Evolutionary conservation across 2,888 invertebrate genomes (phyloP).

Genomic region (Clunio marinus): DNA sequence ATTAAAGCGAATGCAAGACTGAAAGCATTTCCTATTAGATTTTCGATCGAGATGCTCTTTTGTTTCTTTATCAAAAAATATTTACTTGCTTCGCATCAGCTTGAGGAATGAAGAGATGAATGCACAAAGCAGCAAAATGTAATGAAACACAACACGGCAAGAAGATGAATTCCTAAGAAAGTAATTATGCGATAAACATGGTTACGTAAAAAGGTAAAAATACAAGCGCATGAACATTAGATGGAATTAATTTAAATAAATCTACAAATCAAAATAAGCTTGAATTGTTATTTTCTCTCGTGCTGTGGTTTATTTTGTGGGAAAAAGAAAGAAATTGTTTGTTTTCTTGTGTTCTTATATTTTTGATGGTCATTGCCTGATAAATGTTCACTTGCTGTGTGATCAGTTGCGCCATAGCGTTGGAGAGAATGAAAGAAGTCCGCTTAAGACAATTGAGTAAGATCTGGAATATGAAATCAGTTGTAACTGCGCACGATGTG

Average conservation of each 20-base stretch:
- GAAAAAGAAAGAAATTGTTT: no score
- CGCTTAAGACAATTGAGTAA: not conserved
- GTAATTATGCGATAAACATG: not conserved
- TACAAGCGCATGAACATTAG: not conserved
- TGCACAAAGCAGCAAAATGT: not conserved
- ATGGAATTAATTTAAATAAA: conserved; percentile 5
- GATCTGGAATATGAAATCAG: conserved; percentile 2
- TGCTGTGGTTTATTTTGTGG: not conserved
- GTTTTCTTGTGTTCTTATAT: no score
- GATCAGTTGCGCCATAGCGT: no score
- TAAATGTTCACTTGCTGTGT: conserved; percentile 2
- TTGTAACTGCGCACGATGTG: conserved; percentile 1
- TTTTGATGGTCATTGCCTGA: conserved; percentile 10
- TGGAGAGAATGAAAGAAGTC: not conserved
- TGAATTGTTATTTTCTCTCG: not conserved
- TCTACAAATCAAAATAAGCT: conserved; percentile 10
- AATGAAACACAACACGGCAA: not conserved
- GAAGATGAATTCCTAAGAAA: not conserved
- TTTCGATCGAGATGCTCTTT: no score
- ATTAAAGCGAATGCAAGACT: not conserved
- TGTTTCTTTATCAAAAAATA: not conserved
- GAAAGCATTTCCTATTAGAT: no score
- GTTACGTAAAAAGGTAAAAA: not conserved
- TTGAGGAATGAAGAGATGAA: not conserved
- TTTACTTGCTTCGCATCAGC: not conserved